Base-by-base conservation (phyloP, 2,888 invertebrate species). In the Hirtodrosophila trivittata region DNA sequence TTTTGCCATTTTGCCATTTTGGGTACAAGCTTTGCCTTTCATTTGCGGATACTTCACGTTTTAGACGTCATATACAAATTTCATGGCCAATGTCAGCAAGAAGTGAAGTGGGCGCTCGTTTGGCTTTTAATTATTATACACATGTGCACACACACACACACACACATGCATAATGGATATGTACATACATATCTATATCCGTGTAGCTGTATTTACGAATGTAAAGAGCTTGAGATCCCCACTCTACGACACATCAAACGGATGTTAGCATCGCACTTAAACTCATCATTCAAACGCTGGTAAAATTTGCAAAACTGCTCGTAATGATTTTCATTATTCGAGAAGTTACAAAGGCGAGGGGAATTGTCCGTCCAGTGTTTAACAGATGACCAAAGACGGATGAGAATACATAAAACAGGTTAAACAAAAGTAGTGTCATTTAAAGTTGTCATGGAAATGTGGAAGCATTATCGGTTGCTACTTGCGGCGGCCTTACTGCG, bases 61-160 rank as follows among this genome's bases (percentile, higher is more conserved):
- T 32, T 16, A 66, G 58, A 82, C 82, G 84, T 83, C 84, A 84
- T 42, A 84, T 42, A 64, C 46, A 45, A 38, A 47, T 58, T 84
- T 82, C 84, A 83, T 75, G 83, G 84, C 74, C 84, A 83, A 84
- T 80, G 82, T 43, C 84, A 77, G 56, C 39, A 66, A 78, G 67
- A 71, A 69, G 66, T 71, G 75, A 71, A 83, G 78, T 78, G 81
- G 63, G 33, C 55, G 46, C 70, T 64, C 54, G 69, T 39, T 69
- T 37, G 47, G 16, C 47, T 55, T 14, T 30, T 21, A 5, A 9
- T 49, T 33, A 41, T n/a, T n/a, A n/a, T n/a, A 12, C 10, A 12
- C 3, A 6, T 18, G 7, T 16, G 9, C 33, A 51, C 6, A 37
- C 14, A 38, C 6, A 32, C 3, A 41, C 33, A 51, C 6, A 37